Evolutionary conservation across 35 echinoderm and acorn worm genomes (phyloP).

Genomic region (Acanthaster planci): DNA sequence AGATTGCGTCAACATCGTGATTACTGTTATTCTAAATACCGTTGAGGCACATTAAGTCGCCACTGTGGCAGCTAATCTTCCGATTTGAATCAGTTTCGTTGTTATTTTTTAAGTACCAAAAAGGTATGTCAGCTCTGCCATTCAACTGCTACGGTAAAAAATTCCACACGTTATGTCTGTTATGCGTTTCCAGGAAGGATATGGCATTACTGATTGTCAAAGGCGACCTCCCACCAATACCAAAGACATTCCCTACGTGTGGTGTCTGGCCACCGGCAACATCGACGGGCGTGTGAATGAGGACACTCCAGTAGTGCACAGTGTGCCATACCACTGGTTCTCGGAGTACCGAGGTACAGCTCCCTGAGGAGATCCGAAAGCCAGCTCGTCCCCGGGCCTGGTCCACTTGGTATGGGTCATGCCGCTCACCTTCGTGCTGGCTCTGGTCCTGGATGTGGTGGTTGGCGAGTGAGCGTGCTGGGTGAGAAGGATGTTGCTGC

Average conservation of each 20-base stretch:
- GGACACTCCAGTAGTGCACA: too few species aligned
- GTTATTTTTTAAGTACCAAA: too few species aligned
- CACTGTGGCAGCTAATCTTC: too few species aligned
- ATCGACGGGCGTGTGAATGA: too few species aligned
- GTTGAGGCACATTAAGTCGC: too few species aligned
- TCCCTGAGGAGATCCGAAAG: background rate
- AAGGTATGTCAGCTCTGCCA: too few species aligned
- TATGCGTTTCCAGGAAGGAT: background rate
- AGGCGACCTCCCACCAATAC: conserved; percentile 9
- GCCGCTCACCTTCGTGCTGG: background rate
- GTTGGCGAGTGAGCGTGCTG: background rate
- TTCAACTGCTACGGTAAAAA: too few species aligned
- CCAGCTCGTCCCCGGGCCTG: background rate
- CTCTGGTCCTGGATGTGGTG: background rate
- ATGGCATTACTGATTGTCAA: conserved; percentile 36
- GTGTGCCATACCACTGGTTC: too few species aligned
- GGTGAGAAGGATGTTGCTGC: too few species aligned
- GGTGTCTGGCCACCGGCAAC: background rate
- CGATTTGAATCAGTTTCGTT: too few species aligned
- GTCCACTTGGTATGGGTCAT: background rate
- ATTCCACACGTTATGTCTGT: background rate
- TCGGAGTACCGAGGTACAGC: background rate
- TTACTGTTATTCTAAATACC: too few species aligned
- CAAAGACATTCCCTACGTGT: background rate
- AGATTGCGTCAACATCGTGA: too few species aligned